phyloP scores from a whole-genome alignment of 2,113 vertebrate species.

The Cyanoramphus novaezelandiae region DNA sequence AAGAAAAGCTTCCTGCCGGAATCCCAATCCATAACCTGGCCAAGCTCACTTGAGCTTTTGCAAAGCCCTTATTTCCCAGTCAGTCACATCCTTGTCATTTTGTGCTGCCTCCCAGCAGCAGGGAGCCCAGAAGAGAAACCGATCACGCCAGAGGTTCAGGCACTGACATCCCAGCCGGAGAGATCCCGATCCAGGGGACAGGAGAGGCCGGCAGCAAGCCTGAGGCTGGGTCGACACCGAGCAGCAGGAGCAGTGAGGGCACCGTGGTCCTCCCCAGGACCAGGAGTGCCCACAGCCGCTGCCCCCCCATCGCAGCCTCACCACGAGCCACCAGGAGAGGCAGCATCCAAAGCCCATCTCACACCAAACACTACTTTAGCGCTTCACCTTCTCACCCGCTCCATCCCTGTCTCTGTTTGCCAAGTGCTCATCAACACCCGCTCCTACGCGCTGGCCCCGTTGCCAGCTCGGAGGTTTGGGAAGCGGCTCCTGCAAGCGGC shows the following conservation, averaged over 20 bases:
- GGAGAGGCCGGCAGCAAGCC: not conserved
- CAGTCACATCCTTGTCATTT: accelerated
- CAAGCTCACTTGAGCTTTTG: not conserved
- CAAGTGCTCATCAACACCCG: not conserved
- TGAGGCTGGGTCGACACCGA: accelerated
- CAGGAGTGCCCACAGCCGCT: not conserved
- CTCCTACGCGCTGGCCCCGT: not conserved
- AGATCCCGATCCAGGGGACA: too few relatives aligned
- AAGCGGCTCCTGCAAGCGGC: not conserved
- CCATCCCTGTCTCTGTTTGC: not conserved
- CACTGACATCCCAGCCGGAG: accelerated
- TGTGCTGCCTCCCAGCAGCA: not conserved
- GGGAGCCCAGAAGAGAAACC: not conserved
- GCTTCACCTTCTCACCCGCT: not conserved
- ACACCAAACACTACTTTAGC: not conserved
- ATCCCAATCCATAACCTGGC: not conserved
- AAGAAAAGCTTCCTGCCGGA: not conserved
- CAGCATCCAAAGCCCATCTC: accelerated
- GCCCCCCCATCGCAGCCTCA: not conserved
- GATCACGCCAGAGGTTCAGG: not conserved
- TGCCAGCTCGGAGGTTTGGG: not conserved
- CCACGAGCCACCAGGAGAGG: not conserved
- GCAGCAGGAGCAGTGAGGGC: not conserved
- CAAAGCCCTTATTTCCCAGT: not conserved
- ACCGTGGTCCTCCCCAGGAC: not conserved